Conservation (phyloP, 2,113 vertebrate species). For the Microtus pennsylvanicus region DNA sequence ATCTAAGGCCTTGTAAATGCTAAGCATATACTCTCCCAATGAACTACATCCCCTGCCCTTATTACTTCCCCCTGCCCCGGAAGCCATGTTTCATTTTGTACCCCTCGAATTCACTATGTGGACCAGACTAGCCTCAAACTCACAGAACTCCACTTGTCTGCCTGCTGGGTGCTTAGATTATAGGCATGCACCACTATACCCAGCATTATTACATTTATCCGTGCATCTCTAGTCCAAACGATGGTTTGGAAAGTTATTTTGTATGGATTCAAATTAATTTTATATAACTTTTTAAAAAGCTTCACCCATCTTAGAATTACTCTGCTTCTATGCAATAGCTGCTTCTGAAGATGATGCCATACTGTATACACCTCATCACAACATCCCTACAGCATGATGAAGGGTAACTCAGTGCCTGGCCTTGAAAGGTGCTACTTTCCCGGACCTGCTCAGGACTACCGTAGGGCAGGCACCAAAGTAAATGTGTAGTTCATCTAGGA, state of each 20-base stretch:
- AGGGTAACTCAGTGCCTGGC: background rate
- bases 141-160: background rate
- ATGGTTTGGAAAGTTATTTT: slow-evolving; percentile 4
- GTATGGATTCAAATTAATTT: slow-evolving; percentile 19
- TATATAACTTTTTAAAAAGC: background rate
- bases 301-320: background rate
- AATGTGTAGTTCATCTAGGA: background rate
- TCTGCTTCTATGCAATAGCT: background rate
- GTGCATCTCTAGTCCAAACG: background rate
- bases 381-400: background rate
- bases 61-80: too few relatives aligned
- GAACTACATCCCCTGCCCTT: background rate
- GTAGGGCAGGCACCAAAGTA: background rate
- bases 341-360: background rate
- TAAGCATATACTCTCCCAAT: background rate
- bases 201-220: background rate
- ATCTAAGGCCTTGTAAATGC: background rate
- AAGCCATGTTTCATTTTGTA: background rate
- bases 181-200: background rate
- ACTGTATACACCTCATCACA: background rate
- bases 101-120: background rate
- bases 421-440: background rate
- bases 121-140: background rate
- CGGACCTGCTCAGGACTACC: background rate
- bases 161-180: background rate